Conservation (phyloP, 2,888 invertebrate species). For the Apamea crenata region DNA sequence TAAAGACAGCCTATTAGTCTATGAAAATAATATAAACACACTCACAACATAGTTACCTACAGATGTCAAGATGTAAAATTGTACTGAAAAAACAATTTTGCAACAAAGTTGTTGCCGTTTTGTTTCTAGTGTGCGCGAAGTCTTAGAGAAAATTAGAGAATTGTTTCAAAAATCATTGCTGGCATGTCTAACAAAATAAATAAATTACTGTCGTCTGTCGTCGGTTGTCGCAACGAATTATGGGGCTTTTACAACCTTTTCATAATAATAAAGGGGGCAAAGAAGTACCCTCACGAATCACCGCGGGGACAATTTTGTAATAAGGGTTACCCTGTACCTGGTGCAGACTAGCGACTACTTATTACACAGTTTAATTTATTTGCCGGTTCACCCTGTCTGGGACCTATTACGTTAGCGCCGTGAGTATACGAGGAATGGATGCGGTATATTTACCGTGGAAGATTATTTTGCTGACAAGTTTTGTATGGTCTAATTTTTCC, state of each 20-base stretch:
- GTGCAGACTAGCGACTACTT: constrained; percentile 81
- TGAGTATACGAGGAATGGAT: constrained; percentile 41
- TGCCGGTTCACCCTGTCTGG: constrained; percentile 80
- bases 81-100: neutral
- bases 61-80: neutral
- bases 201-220: constrained; percentile 11
- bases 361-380: constrained; percentile 87
- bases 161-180: constrained; percentile 15
- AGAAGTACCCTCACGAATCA: constrained; percentile 82
- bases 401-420: constrained; percentile 74
- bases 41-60: neutral
- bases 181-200: constrained; percentile 23
- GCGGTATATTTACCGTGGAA: constrained; percentile 25
- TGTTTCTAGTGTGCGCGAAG: neutral
- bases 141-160: constrained; percentile 6
- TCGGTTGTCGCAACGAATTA: constrained; percentile 18
- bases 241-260: constrained; percentile 44
- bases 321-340: constrained; percentile 79
- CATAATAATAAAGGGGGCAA: constrained; percentile 72
- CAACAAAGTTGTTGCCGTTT: neutral
- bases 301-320: constrained; percentile 84
- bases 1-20: neutral
- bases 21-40: neutral
- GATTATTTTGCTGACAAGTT: no score
- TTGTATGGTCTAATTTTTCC: no score